Evolutionary conservation across 2,113 vertebrate genomes (phyloP).

Genomic region (Ondatra zibethicus): DNA sequence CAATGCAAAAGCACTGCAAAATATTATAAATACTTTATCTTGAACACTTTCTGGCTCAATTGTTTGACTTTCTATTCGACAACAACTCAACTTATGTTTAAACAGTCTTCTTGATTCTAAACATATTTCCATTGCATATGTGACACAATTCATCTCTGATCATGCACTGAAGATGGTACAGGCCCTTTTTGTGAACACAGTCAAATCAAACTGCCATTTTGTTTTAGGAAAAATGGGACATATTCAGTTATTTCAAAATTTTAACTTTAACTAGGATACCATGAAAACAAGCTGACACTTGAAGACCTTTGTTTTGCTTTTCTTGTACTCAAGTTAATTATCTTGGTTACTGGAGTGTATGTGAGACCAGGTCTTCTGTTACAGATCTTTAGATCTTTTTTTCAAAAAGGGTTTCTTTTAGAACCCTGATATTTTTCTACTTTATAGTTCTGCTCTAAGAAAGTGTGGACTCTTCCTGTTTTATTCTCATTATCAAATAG

Average conservation of each 20-base stretch:
- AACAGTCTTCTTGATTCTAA: background rate
- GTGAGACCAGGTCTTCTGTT: background rate
- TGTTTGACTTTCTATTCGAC: constrained; percentile 20
- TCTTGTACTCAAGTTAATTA: constrained; percentile 41
- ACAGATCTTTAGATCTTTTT: background rate
- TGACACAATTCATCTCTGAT: constrained; percentile 1
- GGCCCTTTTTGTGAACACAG: background rate
- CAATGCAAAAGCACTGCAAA: background rate
- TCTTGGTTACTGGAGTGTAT: constrained; percentile 31
- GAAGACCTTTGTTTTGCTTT: constrained; percentile 23
- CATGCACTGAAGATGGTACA: constrained; percentile 16
- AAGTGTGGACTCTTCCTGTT: constrained; percentile 57
- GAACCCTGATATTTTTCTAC: constrained; percentile 21
- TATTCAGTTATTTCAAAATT: constrained; percentile 28
- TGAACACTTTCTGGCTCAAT: background rate
- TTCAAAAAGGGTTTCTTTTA: constrained; percentile 52
- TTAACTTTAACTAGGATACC: constrained; percentile 1
- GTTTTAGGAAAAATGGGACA: constrained; percentile 16
- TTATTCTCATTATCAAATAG: constrained; percentile 64
- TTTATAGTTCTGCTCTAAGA: constrained; percentile 60
- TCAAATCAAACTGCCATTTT: background rate
- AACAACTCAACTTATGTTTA: background rate
- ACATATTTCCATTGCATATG: background rate
- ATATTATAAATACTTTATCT: background rate
- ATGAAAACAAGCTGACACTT: constrained; percentile 32